phyloP scores from a whole-genome alignment of 2,888 invertebrate species.

The Syrista parreyssii region DNA sequence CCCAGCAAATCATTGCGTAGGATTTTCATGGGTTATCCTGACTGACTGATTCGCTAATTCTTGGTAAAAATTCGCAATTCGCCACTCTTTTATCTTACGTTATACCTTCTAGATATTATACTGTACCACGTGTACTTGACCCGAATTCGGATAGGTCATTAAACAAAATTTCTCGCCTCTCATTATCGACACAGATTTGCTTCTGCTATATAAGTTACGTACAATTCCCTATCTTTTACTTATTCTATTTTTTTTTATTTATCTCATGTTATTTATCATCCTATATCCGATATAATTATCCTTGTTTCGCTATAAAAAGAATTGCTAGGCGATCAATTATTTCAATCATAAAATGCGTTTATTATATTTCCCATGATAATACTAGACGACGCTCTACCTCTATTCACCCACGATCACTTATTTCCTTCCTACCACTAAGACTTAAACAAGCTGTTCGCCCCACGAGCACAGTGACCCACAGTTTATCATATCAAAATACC shows the following conservation, averaged over 20 bases:
- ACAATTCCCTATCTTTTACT: background rate
- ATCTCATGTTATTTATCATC: background rate
- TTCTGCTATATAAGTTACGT: background rate
- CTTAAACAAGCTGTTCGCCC: background rate
- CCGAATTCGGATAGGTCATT: background rate
- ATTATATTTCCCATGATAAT: background rate
- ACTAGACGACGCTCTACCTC: background rate
- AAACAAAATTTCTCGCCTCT: background rate
- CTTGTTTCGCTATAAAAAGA: background rate
- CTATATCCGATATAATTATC: background rate
- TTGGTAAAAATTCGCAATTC: background rate
- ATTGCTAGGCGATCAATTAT: background rate
- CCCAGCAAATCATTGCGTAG: background rate
- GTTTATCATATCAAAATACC: background rate
- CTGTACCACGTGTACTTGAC: background rate
- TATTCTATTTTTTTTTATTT: background rate
- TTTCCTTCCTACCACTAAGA: background rate
- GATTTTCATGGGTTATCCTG: background rate
- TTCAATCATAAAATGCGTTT: background rate
- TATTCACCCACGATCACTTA: background rate
- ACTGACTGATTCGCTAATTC: background rate
- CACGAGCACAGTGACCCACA: background rate
- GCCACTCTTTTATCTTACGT: background rate
- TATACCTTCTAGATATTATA: background rate
- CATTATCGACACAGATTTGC: background rate